Conservation (phyloP, 1,140 invertebrate genomes). For the Heliothis virescens region DNA sequence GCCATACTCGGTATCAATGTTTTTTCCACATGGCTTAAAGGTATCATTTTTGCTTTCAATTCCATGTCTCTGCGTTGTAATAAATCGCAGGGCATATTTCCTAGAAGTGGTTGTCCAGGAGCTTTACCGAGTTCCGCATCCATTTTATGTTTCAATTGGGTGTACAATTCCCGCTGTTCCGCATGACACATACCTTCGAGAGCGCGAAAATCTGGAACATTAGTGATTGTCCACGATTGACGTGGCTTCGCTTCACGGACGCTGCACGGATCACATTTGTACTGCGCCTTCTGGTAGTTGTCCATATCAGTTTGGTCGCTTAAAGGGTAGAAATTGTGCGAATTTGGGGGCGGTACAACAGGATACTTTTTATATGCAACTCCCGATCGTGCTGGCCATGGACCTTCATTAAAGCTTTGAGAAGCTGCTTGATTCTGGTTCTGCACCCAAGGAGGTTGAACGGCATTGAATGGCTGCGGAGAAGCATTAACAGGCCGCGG, state of each 20-base stretch:
- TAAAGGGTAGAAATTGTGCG: conserved; percentile 75
- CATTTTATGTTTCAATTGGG: conserved; percentile 80
- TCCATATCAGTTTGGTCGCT: conserved; percentile 76
- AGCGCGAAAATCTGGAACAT: conserved; percentile 75
- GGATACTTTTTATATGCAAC: conserved; percentile 76
- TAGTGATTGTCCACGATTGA: conserved; percentile 83
- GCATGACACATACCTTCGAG: conserved; percentile 77
- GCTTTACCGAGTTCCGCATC: conserved; percentile 80
- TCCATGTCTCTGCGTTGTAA: conserved; percentile 79
- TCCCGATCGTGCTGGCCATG: conserved; percentile 73
- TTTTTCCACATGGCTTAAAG: conserved; percentile 82
- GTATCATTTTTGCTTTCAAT: conserved; percentile 82
- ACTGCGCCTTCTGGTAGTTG: conserved; percentile 72
- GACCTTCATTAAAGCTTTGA: conserved; percentile 71
- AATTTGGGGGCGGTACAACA: conserved; percentile 68
- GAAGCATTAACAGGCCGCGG: conserved; percentile 73
- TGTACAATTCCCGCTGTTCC: conserved; percentile 77
- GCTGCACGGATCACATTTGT: conserved; percentile 76
- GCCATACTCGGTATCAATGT: conserved; percentile 80
- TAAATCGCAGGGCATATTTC: conserved; percentile 71
- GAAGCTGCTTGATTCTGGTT: conserved; percentile 65
- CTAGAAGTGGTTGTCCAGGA: conserved; percentile 71
- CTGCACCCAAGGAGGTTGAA: conserved; percentile 80
- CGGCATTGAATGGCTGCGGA: conserved; percentile 75
- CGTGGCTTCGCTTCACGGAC: conserved; percentile 80